Evolutionary conservation across 2,113 vertebrate genomes (phyloP), one percentile per base, ranked within the genome.

Genomic region (Engraulis encrasicolus): DNA sequence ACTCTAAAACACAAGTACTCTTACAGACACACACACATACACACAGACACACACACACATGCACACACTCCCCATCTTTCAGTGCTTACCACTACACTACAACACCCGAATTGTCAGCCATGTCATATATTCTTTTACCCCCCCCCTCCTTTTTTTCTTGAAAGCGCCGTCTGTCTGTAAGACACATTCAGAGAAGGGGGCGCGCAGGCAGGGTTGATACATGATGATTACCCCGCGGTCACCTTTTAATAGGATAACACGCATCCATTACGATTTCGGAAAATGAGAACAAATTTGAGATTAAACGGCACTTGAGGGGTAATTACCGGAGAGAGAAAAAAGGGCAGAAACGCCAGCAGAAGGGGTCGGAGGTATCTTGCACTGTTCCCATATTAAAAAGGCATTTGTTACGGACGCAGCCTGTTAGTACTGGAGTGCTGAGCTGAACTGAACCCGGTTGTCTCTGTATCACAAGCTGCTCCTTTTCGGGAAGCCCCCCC

Each of bases 201-300:
- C 6, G 23, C n/a, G n/a, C n/a, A n/a, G n/a, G n/a, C 7, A 23
- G 58, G 58, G 58, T 27, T 27, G 58, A 66, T 66, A 31, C n/a
- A 66, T 66, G 27, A 66, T 66, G 58, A 31, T 66, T 14, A 31
- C 27, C 58, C 58, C 58, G 14, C 27, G 27, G 58, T 66, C 58
- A 66, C 58, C 58, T 66, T 66, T 27, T 66, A 66, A 66, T 66
- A 31, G 58, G 58, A 66, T 66, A 23, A 27, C 58, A 66, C 27
- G 23, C 58, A 66, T 66, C 58, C 23, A 66, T 66, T 66, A 2
- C 31, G n/a, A 66, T 66, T 66, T 66, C 31, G 58, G n/a, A 66
- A 27, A 66, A 66, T 66, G 58, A 66, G 58, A 66, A 66, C 27
- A 66, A 27, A 66, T 66, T 27, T 66, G 58, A 66, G 9, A 66